Conservation (phyloP, 2,888 invertebrate genomes). For the Zootermopsis nevadensis region DNA sequence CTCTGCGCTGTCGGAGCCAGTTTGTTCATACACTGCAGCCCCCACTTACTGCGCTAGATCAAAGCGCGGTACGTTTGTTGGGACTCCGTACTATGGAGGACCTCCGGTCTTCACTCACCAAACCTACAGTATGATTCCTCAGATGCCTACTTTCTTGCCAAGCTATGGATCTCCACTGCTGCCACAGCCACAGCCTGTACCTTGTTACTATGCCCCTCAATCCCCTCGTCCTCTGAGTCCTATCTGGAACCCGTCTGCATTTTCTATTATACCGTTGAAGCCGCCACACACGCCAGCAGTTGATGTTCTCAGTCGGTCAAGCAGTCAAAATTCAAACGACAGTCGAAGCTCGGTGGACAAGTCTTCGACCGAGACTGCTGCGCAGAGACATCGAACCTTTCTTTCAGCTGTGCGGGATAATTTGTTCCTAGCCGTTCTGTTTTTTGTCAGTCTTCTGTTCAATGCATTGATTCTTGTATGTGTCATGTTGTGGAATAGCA, state of each 20-base stretch:
- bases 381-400: not conserved
- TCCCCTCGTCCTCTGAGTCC: not conserved
- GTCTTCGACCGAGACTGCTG: not conserved
- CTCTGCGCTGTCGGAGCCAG: constrained; percentile 24
- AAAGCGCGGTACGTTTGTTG: not conserved
- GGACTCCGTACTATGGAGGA: not conserved
- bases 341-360: not conserved
- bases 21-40: not conserved
- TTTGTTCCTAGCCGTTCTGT: constrained; percentile 1
- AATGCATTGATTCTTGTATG: not conserved
- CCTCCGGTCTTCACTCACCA: not conserved
- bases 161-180: not conserved
- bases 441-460: constrained; percentile 9
- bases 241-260: constrained; percentile 23
- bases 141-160: not conserved
- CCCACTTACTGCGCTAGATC: not conserved
- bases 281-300: not conserved
- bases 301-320: constrained; percentile 13
- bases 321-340: constrained; percentile 1
- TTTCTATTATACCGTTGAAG: not conserved
- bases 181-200: not conserved
- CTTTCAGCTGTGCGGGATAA: constrained; percentile 8
- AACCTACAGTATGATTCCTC: not conserved
- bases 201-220: not conserved
- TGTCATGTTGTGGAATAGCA: constrained; percentile 4